Base-by-base conservation (phyloP, 2,888 invertebrate genomes). In the Idaea aversata region DNA sequence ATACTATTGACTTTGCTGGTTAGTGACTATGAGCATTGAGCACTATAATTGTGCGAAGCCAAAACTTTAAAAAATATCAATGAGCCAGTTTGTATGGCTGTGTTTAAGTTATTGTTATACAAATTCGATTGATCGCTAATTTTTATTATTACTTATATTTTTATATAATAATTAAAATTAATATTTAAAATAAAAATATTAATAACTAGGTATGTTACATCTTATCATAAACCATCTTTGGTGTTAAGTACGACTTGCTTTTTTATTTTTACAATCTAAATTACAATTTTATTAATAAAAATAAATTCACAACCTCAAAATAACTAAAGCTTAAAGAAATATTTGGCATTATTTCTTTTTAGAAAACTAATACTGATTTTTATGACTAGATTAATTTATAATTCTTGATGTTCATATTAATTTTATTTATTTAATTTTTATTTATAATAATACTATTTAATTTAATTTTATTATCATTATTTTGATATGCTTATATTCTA, bases 221-320 rank as follows among this genome's bases (percentile, higher is more conserved):
- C 34, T 59, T 25, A 59, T 10, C 25, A 2, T 25, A 25, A n/a
- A n/a, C 3, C 25, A 25, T 25, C 16, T 59, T 59, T 59, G 59
- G 25, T 59, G 59, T 59, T 59, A 59, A 59, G 5, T 1, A 34
- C 5, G 16, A 34, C 6, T 25, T 59, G 5, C 5, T 59, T 13
- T 59, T 59, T 25, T 16, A 59, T 59, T 59, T 25, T 59, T 59
- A 59, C 16, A 59, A 16, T 16, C 15, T 58, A 34, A 59, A 61
- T 16, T 64, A 65, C 35, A 60, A 7, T 61, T 25, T 59, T 63
- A 73, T 69, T 61, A 71, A 76, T 73, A 73, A 77, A 76, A 76
- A 79, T 78, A 79, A 76, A 81, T 81, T 87, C 87, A 88, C 87
- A 88, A 87, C 87, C 87, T 77, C 77, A 80, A 82, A 83, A 80